These are phyloP conservation scores for Helicoverpa zea DNA, from an alignment of 1,140 invertebrate species.

Conservation along the genomic window DNA sequence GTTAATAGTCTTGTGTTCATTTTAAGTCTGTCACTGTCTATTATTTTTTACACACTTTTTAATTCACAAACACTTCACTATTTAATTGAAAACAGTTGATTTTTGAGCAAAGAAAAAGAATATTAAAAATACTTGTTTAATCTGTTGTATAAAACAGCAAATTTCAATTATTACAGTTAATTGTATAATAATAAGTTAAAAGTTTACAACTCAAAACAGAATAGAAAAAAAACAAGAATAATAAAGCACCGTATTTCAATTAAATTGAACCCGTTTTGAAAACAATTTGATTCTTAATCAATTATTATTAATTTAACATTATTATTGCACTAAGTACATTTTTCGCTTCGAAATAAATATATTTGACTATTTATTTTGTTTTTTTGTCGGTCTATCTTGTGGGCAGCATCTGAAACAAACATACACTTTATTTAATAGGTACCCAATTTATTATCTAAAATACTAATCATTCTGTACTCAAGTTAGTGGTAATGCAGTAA, in stretches of 20 bases:
- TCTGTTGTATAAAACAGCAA: neutral
- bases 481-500: too few species aligned
- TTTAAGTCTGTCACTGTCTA: constrained; percentile 15
- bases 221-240: constrained; percentile 29
- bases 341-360: constrained; percentile 54
- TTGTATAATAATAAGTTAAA: constrained; percentile 6
- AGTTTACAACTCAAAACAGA: neutral
- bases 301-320: constrained; percentile 49
- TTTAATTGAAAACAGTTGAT: neutral
- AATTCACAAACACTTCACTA: neutral
- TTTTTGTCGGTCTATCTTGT: constrained; percentile 50
- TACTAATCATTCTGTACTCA: too few species aligned
- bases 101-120: neutral
- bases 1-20: constrained; percentile 19
- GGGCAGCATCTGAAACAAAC: constrained; percentile 71
- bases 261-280: constrained; percentile 64
- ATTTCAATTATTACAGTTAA: neutral
- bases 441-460: too few species aligned
- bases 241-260: constrained; percentile 58
- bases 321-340: constrained; percentile 67
- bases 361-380: constrained; percentile 54
- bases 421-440: constrained; percentile 14
- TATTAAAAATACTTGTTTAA: neutral
- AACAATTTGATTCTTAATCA: constrained; percentile 57
- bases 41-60: constrained; percentile 1